Evolutionary conservation across 2,888 invertebrate species (phyloP).

Genomic region (Saturnia pavonia): DNA sequence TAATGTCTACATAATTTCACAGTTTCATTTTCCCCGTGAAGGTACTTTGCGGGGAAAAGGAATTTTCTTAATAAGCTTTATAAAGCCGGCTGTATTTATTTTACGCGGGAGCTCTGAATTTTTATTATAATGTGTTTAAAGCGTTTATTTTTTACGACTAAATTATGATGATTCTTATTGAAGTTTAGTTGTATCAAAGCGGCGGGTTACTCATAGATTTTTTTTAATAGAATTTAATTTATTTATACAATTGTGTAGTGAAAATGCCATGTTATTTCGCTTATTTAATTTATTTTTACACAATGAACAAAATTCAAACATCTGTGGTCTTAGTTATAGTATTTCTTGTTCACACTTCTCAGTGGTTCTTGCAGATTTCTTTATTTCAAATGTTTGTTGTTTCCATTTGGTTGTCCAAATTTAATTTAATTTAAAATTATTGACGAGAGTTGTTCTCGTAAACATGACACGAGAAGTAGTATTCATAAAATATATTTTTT

Average conservation of each 20-base stretch:
- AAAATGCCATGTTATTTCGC: too few species aligned
- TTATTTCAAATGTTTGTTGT: too few species aligned
- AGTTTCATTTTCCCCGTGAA: conserved; percentile 20
- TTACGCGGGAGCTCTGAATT: conserved; percentile 1
- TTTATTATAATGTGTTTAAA: conserved; percentile 14
- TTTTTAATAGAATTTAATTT: background rate
- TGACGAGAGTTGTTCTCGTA: too few species aligned
- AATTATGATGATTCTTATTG: background rate
- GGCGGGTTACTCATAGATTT: background rate
- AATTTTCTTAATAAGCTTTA: conserved; percentile 14
- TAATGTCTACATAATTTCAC: conserved; percentile 22
- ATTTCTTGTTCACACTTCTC: too few species aligned
- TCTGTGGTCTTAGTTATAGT: too few species aligned
- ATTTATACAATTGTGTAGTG: background rate
- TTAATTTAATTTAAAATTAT: too few species aligned
- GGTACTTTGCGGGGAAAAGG: conserved; percentile 10
- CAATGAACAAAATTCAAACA: too few species aligned
- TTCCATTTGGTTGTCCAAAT: too few species aligned
- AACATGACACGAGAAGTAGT: too few species aligned
- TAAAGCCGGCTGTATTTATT: conserved; percentile 7
- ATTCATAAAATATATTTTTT: too few species aligned
- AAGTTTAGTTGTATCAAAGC: background rate
- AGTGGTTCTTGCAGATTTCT: too few species aligned
- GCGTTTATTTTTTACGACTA: background rate
- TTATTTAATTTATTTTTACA: too few species aligned